Evolutionary conservation across 2,888 invertebrate genomes (phyloP), one percentile per base, ranked within the genome.

Genomic region (Gymnocheta viridis): DNA sequence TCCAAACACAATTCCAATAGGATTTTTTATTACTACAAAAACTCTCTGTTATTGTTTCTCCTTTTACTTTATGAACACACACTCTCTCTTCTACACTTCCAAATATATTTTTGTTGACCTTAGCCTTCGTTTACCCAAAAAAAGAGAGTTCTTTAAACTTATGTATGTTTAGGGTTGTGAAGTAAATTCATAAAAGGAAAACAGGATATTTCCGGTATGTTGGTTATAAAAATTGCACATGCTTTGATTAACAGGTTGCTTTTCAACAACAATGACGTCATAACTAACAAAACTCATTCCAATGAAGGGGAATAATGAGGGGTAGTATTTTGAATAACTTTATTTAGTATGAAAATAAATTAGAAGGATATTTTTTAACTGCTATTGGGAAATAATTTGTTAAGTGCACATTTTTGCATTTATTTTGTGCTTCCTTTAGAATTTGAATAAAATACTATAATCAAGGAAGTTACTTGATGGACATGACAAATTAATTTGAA

Each of bases 231-330:
- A 44, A 72, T 7, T 41, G 44, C 83, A 69, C 67, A 77, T 62
- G 72, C 29, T 58, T 84, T 84, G 80, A 73, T 80, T 81, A 81
- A 81, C 84, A 84, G 84, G 84, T 84, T 84, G 84, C 49, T 49
- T 74, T 80, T 51, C 19, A 22, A 66, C 14, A 58, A 49, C 14
- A n/a, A 51, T 84, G 84, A 84, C 84, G 80, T 84, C 77, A 84
- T 10, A 9, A 9, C 47, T n/a, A 12, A 56, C 12, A 14, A 14
- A 41, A 19, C 19, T 27, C 29, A 24, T 81, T 84, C 77, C 83
- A 69, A 4, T 62, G 2, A 19, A 81, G 54, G 67, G 17, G 67
- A 56, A 41, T 4, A 24, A 6, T 29, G 14, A 51, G 32, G 56
- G 35, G 27, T 7, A 41, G 2, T 10, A 27, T 67, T 12, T 70